These are phyloP conservation scores for Adelges cooleyi DNA, from an alignment of 1,140 invertebrate species.

Conservation along the genomic window DNA sequence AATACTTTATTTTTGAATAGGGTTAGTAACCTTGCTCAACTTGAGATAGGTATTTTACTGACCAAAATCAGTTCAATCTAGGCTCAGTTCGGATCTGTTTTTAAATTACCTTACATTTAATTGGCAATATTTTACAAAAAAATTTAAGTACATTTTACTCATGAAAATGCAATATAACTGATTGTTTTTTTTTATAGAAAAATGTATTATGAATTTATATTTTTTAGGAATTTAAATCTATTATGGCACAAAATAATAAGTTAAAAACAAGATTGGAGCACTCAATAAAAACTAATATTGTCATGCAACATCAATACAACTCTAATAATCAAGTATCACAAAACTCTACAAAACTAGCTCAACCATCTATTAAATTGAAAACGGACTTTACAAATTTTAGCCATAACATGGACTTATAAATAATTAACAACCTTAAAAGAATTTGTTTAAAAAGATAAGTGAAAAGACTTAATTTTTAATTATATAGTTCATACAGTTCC, in stretches of 20 bases:
- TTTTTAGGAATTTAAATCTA: conserved; percentile 72
- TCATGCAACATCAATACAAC: conserved; percentile 40
- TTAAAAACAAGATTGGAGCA: conserved; percentile 70
- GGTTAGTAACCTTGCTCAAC: no score
- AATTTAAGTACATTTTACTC: neutral
- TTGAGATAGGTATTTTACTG: no score
- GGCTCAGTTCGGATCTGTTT: no score
- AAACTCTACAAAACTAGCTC: conserved; percentile 42
- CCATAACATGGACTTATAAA: neutral
- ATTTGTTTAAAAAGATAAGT: no score
- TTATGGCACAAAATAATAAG: conserved; percentile 71
- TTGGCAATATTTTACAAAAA: no score
- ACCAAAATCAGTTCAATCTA: no score
- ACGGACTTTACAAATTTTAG: conserved; percentile 92
- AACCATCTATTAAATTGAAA: conserved; percentile 84
- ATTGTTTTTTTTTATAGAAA: neutral
- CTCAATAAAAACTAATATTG: conserved; percentile 68
- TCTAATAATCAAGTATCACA: conserved; percentile 37
- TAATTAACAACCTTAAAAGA: no score
- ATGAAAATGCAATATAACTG: neutral
- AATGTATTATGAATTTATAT: conserved; percentile 2
- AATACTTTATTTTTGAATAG: no score
- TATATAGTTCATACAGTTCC: no score
- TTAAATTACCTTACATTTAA: no score
- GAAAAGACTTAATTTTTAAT: no score